Evolutionary conservation across 2,888 invertebrate species (phyloP), one percentile per base, ranked within the genome.

Genomic region (Cephus runcator): DNA sequence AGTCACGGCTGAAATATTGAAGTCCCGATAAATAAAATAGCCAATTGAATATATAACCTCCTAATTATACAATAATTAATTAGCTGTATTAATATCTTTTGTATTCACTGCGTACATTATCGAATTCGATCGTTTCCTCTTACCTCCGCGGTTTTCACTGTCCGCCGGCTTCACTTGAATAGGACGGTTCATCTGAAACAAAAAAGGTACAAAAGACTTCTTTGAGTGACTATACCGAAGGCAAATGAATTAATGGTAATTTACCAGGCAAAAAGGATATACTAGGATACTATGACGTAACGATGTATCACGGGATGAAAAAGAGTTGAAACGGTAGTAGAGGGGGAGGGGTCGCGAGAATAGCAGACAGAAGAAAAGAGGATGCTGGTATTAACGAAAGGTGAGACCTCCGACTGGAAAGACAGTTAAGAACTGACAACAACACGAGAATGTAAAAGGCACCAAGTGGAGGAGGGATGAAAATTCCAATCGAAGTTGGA

Each of bases 91-190:
- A 56, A 23, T 23, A 56, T 56, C 56, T 23, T 23, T 56, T 56
- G 6, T 56, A 56, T 23, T 56, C 56, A 56, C 56, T 56, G 56
- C 74, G 77, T 76, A 73, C 74, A 35, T 36, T 23, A 76, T 77
- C 73, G 69, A 77, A 74, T 75, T 77, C 71, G 71, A 71, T 31
- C 31, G 31, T 71, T 71, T 71, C 71, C 81, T 87, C 94, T 96
- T 94, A 97, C 97, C 98, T 96, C 97, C 96, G 95, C 98, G 96
- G 94, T 98, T 98, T 95, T 99, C 98, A 95, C 97, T 98, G 94
- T 99, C 99, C 94, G 98, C 98, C 94, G 98, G 98, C 94, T 99
- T 99, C 95, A 99, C 98, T 96, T 99, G 98, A 95, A 99, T 98
- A 94, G 99, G 98, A 95, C 99, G 98, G 96, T 98, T 99, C 99